Evolutionary conservation across 2,113 vertebrate species (phyloP).

Genomic region (Erpornis zantholeuca): DNA sequence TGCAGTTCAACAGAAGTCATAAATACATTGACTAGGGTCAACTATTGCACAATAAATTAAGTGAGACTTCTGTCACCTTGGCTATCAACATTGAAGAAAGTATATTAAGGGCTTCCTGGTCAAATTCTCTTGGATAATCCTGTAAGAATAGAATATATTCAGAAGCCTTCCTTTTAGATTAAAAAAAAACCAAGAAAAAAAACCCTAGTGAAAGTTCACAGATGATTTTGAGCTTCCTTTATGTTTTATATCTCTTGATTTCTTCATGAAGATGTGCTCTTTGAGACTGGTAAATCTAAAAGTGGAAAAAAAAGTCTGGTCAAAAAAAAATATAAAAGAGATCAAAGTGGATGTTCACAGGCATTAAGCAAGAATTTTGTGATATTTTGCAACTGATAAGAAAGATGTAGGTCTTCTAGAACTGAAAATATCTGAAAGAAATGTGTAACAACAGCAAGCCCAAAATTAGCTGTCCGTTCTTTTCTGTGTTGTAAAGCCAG

Average conservation of each 20-base stretch:
- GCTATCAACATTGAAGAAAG: background rate
- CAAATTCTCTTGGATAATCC: background rate
- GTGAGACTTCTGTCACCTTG: background rate
- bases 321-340: background rate
- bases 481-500: background rate
- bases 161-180: background rate
- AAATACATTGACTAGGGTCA: background rate
- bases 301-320: background rate
- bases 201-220: background rate
- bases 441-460: background rate
- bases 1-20: background rate
- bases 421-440: background rate
- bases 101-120: background rate
- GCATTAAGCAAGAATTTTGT: background rate
- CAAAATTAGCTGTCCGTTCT: background rate
- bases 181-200: background rate
- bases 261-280: background rate
- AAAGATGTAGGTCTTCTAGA: background rate
- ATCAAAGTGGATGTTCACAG: background rate
- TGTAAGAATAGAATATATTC: background rate
- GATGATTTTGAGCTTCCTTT: background rate
- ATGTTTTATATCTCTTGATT: background rate
- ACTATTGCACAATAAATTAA: background rate
- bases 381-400: background rate
- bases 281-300: background rate